Evolutionary conservation across 30 jellyfish, hydroid and myxozoan species (phyloP), one percentile per base, ranked within the genome.

Genomic region (Aurelia aurita): DNA sequence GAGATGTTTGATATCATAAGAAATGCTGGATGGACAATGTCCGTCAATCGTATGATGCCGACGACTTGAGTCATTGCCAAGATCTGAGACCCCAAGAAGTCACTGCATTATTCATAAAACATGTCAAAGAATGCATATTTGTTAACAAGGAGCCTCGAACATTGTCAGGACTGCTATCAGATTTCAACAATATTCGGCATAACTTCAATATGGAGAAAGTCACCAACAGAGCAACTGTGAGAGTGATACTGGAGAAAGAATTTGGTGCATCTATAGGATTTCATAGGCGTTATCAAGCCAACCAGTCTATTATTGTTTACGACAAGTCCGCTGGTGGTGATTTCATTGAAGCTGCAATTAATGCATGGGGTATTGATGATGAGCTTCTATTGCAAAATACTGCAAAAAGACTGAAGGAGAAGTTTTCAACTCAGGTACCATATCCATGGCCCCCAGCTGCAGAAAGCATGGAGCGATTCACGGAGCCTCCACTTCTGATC

Each of bases 351-450:
- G 65, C 82, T 14, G 82, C 82, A 32, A 69, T 69, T 2, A 21
- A 69, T 27, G 82, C 82, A 3, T 69, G 82, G 82, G 82, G 65
- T 15, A 32, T 69, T 69, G 82, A 69, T 32, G 82, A 69, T 19
- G 82, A 69, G 27, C 25, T 21, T 14, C 69, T 69, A 9, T 20
- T 69, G 31, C 23, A 69, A n/a, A 62, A n/a, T n/a, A 25, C 39
- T 62, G 31, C 74, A 62, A 62, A 25, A 62, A 18, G 35, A 25
- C 31, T 62, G 39, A 62, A 62, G 31, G 39, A 25, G 74, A 62
- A 62, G 31, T 25, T 62, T 62, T n/a, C 74, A n/a, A 1, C 39
- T 15, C 39, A 62, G 31, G 35, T 25, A 62, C 39, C 39, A n/a
- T 18, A 18, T n/a, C 3, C 39, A n/a, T 62, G 74, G 74, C 74